Base-by-base conservation (phyloP, 2,797 vertebrate genomes). In the Gallirallus australis region DNA sequence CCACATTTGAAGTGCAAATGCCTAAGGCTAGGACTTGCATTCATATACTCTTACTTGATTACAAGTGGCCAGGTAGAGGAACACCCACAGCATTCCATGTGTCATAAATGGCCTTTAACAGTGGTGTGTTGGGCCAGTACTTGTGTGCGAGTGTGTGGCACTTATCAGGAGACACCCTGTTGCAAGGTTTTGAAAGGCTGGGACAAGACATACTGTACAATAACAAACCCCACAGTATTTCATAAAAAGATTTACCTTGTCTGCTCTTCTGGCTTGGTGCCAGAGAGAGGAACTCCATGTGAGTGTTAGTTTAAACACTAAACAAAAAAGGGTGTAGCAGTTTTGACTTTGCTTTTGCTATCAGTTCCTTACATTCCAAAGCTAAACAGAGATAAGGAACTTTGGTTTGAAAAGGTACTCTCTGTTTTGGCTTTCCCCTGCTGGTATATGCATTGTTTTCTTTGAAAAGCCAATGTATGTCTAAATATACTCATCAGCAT, bases 81-180 rank as follows among this genome's bases (percentile, higher is more conserved):
- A 94, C 93, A 93, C 90, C 93, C 83, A 68, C 92, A 82, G 47
- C 75, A 97, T 96, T 96, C 94, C 92, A 53, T 0, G 3, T 27
- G 33, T 54, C 87, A 11, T 56, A 93, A 86, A 57, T 31, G 71
- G 18, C 11, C 50, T 91, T 76, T 37, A 66, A 15, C 52, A 50
- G 31, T 25, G 61, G 60, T 80, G 28, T 57, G 24, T 39, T 82
- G 63, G 64, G 16, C 35, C 23, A 14, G 5, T 23, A 59, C 64
- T 21, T 42, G 31, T 0, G 47, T 21, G 15, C 61, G 60, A 19
- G 8, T 20, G 25, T 31, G 11, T 37, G 35, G 15, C 11, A 24
- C 40, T 61, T 75, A 15, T 7, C 8, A 47, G 81, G n/a, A 72
- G 15, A 40, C 15, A n/a, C 11, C 7, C 13, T 24, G 84, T 40